Evolutionary conservation across 2,888 invertebrate genomes (phyloP), one percentile per base, ranked within the genome.

Genomic region (Notodonta dromedarius): DNA sequence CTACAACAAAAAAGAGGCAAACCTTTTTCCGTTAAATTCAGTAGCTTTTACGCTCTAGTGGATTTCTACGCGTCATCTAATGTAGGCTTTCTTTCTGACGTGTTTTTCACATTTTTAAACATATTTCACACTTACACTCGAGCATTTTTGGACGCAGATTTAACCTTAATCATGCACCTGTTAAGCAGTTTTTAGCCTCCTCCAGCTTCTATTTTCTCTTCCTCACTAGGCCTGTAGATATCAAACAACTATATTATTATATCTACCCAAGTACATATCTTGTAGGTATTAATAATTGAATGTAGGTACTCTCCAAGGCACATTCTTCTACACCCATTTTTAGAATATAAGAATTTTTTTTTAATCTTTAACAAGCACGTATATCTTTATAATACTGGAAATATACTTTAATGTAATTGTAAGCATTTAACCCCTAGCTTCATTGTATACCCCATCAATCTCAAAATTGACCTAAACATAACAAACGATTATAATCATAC

Each of bases 21-120:
- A 84, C 83, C 84, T 86, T 87, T 84, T 82, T 82, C 80, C 82
- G 82, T 84, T 85, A 76, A 90, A 92, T 90, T 86, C 93, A 87
- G 93, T 92, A 93, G 93, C 93, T 80, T 86, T 79, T 77, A 87
- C 89, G 88, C 82, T 75, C 84, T 80, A 84, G 66, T 83, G 84
- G 70, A 63, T 83, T 60, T 66, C 66, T 67, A 76, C 59, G 63
- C 64, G 74, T 74, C 79, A 79, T 72, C 79, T 67, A 79, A 80
- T 84, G 82, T 69, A 71, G 57, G 74, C 73, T 82, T 70, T 74
- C 69, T 71, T 70, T 74, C 69, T 71, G 72, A 79, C 72, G 74
- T 75, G 69, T 77, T 76, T 63, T 76, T 67, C 63, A 68, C 66
- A 74, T 61, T 44, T 63, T 63, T 55, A 24, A 24, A 24, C 16